Evolutionary conservation across 2,113 vertebrate genomes (phyloP), one percentile per base, ranked within the genome.

Genomic region (Scomber scombrus): DNA sequence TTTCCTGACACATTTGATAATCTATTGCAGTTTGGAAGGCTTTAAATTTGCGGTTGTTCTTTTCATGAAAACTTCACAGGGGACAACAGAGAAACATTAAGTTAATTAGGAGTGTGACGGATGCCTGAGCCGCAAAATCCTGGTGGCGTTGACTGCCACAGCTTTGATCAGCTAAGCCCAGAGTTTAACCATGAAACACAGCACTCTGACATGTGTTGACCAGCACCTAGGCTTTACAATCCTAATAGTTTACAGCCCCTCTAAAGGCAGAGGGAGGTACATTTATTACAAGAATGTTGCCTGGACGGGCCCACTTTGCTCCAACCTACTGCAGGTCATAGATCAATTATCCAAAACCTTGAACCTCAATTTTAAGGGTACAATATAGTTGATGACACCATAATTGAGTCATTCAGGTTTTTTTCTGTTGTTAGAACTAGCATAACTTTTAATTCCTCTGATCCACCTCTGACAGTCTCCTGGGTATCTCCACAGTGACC

Each of bases 161-260:
- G 78, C 93, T 94, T 94, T 94, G 93, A 94, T 94, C 92, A 89
- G 88, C 87, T 89, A 91, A 92, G 54, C 87, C 88, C 80, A 75
- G 86, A 92, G 86, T 84, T 93, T 91, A 89, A 85, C 89, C 89
- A 92, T 91, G 83, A 89, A 91, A 90, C 85, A 71, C 81, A 71
- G 82, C 83, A 78, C 77, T 60, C 85, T 80, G 88, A 90, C 93
- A 93, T 92, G 90, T 94, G 91, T 92, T 87, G 81, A 88, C 58
- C 90, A 92, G 92, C 88, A 87, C 92, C 89, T 88, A 61, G 55
- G 62, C 75, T 90, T 85, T 78, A 80, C 73, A 65, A 82, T 82
- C 61, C 40, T 88, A 85, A 90, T 87, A 70, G 82, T 86, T 90
- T 82, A 86, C 85, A 92, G 88, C 78, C 82, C 55, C 19, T 61